phyloP scores from a whole-genome alignment of 2,888 invertebrate species.

The Ligdia adustata region DNA sequence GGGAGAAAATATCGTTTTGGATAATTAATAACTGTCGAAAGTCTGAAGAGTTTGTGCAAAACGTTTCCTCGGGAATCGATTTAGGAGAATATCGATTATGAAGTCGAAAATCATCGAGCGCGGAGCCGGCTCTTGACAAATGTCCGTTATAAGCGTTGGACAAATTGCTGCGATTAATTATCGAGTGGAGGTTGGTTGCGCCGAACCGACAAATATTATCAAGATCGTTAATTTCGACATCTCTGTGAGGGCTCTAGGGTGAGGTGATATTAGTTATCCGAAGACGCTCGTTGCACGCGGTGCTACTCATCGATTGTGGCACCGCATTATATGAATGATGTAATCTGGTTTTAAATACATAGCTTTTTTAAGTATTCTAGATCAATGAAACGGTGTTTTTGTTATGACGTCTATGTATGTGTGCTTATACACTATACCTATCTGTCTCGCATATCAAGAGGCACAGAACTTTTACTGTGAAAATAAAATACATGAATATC shows the following conservation, averaged over 20 bases:
- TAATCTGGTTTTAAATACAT: too few relatives aligned
- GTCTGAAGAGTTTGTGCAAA: conserved; percentile 60
- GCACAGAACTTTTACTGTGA: too few relatives aligned
- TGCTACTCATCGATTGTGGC: conserved; percentile 32
- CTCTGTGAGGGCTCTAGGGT: conserved; percentile 45
- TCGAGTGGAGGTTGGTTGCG: conserved; percentile 69
- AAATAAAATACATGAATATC: too few relatives aligned
- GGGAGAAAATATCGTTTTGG: conserved; percentile 58
- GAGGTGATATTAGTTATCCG: conserved; percentile 59
- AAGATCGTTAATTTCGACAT: conserved; percentile 81
- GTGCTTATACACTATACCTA: too few relatives aligned
- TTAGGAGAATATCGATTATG: conserved; percentile 75
- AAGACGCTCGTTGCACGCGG: conserved; percentile 58
- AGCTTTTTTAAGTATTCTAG: too few relatives aligned
- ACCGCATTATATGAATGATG: conserved; percentile 5
- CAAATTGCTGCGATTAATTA: conserved; percentile 82
- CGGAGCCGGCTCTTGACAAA: conserved; percentile 77
- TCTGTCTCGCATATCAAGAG: too few relatives aligned
- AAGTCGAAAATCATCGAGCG: conserved; percentile 76
- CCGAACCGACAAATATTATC: conserved; percentile 82
- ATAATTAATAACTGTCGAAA: conserved; percentile 63
- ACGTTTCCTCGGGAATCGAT: conserved; percentile 67
- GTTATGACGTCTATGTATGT: too few relatives aligned
- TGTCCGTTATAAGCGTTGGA: conserved; percentile 80
- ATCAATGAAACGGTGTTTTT: too few relatives aligned